Evolutionary conservation across 2,888 invertebrate genomes (phyloP), one percentile per base, ranked within the genome.

Genomic region (Silvanus unidentatus): DNA sequence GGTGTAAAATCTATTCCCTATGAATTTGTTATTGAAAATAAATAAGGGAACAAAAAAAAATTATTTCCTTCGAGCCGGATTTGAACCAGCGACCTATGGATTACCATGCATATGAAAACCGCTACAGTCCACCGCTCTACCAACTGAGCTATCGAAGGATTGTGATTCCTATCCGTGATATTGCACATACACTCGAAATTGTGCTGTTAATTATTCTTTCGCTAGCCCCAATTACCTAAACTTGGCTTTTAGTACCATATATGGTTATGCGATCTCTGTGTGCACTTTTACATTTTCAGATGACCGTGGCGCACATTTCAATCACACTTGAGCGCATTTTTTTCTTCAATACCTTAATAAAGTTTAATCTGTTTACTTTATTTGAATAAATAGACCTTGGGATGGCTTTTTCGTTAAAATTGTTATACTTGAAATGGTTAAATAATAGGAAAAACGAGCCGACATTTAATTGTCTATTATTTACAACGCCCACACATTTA

Each of bases 61-160:
- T 51, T 46, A 22, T 52, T 40, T 78, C 79, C 78, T 79, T 79
- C 79, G 79, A 78, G 78, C 79, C 78, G 79, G 78, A 79, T 79
- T 79, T 79, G 78, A 79, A 79, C 78, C 78, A 79, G 79, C 77
- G 78, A 79, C 79, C 79, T 79, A 79, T 78, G 57, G 58, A 58
- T 53, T 13, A 41, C 53, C 50, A 50, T 40, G 13, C 4, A 5
- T 32, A 9, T 28, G 28, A 28, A 12, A 8, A 9, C 56, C 47
- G 50, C 60, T 59, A 64, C 64, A 65, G 65, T 65, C 65, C 65
- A 66, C 65, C 66, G 65, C 65, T 66, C 66, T 66, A 65, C 65
- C 66, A 65, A 66, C 65, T 65, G 65, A 66, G 65, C 65, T 65
- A 66, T 65, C 66, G 64, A 65, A 65, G 64, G 65, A 52, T 52